Percentiles rank a stretch among this genome's conserved stretches.
Evolutionary conservation across 64 coral and sea anemone species (phyloP).

Genomic region (Astreopora myriophthalma): DNA sequence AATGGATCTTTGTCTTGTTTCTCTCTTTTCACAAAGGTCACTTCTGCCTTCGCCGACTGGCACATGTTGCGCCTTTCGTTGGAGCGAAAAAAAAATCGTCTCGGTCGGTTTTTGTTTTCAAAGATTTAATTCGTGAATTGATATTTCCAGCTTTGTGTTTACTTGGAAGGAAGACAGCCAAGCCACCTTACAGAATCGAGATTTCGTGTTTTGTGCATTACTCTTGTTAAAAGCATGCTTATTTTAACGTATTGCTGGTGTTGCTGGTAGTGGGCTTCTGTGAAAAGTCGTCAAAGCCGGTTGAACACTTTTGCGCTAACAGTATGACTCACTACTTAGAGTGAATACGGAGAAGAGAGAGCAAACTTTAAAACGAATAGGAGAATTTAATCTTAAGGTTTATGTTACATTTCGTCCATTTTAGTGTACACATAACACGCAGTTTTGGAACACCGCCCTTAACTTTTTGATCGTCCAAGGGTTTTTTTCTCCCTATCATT

Average conservation of each 20-base stretch:
- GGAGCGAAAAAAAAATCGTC: background rate
- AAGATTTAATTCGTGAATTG: background rate
- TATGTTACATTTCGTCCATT: background rate
- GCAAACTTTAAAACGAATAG: background rate
- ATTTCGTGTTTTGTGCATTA: too few relatives aligned
- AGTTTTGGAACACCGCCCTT: background rate
- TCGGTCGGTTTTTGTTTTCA: background rate
- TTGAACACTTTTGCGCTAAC: background rate
- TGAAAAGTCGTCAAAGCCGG: background rate
- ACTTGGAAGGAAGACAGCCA: too few relatives aligned
- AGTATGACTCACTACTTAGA: too few relatives aligned
- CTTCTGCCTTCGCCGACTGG: background rate
- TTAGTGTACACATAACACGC: background rate
- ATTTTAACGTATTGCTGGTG: background rate
- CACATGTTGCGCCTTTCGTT: background rate
- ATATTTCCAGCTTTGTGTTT: background rate
- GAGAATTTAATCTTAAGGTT: background rate
- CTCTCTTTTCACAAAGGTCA: background rate
- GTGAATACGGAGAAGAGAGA: background rate
- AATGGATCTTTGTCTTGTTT: constrained; percentile 13
- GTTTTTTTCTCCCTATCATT: background rate
- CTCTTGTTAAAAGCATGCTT: too few relatives aligned
- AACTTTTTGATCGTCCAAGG: background rate
- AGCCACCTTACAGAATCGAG: background rate
- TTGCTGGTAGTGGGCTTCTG: too few relatives aligned